Evolutionary conservation across 2,113 vertebrate species (phyloP), one percentile per base, ranked within the genome.

Genomic region (Myotis lucifugus): DNA sequence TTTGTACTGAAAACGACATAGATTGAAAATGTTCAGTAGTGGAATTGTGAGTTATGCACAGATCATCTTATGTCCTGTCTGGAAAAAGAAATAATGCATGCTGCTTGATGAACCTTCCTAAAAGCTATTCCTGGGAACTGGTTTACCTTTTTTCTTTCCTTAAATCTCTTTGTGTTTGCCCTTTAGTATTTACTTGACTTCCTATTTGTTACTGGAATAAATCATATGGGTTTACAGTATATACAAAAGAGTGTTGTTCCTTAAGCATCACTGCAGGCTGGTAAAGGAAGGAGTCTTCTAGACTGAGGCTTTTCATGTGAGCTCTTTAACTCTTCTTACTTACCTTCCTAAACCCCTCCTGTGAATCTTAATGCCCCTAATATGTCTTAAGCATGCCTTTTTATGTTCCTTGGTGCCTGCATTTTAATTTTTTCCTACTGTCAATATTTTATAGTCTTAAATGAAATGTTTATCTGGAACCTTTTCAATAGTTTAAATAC

Each of bases 181-280:
- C 18, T n/a, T 82, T 89, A 81, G 74, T 78, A 64, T 88, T 94
- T 89, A 70, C 42, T 92, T 85, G 88, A 90, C 29, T 96, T 95
- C 66, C 10, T 93, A 56, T 90, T 92, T 95, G 93, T 96, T 93
- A 59, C 85, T 92, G 90, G 74, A 93, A 48, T 74, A 96, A 96
- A 92, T 95, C 48, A 93, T 94, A 90, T 82, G 67, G 72, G 72
- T 89, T 95, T 94, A n/a, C 52, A 54, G 40, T 88, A 61, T 74
- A 78, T n/a, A 50, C 40, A 72, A 91, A 89, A 76, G 70, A 78
- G 79, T 70, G 67, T 32, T 81, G 46, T 95, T 83, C 50, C 73
- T 40, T 50, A 46, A 69, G 48, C 81, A 54, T 93, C 70, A 67
- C 40, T 78, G 81, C 42, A 93, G 82, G 27, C 52, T 90, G 81